phyloP scores from a whole-genome alignment of 2,113 vertebrate genomes.

The Rostratula benghalensis region DNA sequence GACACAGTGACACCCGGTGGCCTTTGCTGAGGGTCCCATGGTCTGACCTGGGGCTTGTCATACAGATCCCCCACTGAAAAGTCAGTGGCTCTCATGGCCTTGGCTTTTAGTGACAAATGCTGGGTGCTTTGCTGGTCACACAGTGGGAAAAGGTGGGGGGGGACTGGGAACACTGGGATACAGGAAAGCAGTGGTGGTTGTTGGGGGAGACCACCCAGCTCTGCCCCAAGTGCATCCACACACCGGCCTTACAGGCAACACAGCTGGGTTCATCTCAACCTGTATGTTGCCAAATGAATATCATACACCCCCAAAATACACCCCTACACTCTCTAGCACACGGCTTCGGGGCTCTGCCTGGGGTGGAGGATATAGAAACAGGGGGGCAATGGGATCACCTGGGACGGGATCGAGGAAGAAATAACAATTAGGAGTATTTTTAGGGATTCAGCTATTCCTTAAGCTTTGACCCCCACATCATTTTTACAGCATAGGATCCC shows the following conservation, averaged over 20 bases:
- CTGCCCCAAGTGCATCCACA: accelerated
- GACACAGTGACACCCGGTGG: background rate
- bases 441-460: background rate
- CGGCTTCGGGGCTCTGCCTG: accelerated
- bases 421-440: background rate
- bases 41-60: background rate
- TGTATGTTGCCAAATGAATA: too few species aligned
- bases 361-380: background rate
- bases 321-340: accelerated
- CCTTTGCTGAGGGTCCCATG: background rate
- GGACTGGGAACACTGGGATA: background rate
- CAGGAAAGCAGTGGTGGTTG: background rate
- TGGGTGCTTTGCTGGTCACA: background rate
- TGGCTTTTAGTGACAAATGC: background rate
- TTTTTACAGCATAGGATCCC: background rate
- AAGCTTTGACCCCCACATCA: accelerated
- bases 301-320: background rate
- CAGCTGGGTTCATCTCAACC: background rate
- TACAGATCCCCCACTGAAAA: background rate
- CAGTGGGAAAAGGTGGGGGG: background rate
- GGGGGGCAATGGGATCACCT: background rate
- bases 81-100: background rate
- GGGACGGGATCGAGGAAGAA: background rate
- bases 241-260: accelerated
- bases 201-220: background rate